phyloP scores from a whole-genome alignment of 2,888 invertebrate species.

The Ophraella communa region DNA sequence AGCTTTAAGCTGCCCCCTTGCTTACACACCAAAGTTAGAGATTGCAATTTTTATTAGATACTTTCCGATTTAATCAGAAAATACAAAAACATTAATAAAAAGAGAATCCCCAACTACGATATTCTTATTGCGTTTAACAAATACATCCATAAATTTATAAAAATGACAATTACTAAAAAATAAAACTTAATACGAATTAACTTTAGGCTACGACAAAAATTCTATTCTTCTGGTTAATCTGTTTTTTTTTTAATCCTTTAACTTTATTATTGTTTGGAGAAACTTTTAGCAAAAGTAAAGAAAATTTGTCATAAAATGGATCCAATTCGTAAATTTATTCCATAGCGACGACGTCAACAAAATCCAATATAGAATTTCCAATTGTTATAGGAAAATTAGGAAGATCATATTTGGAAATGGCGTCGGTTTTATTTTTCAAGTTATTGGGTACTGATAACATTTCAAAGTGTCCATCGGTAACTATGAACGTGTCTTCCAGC shows the following conservation, averaged over 20 bases:
- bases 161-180: slow-evolving; percentile 27
- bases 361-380: slow-evolving; percentile 49
- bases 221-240: not conserved
- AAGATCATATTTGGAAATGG: slow-evolving; percentile 46
- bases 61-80: slow-evolving; percentile 1
- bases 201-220: slow-evolving; percentile 8
- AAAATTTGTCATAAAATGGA: slow-evolving; percentile 19
- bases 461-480: slow-evolving; percentile 66
- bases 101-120: slow-evolving; percentile 27
- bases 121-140: slow-evolving; percentile 43
- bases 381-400: slow-evolving; percentile 51
- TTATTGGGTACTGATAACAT: slow-evolving; percentile 58
- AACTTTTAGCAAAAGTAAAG: not conserved
- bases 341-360: slow-evolving; percentile 38
- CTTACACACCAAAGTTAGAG: slow-evolving; percentile 48
- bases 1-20: slow-evolving; percentile 60
- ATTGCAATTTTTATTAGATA: slow-evolving; percentile 18
- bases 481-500: slow-evolving; percentile 67
- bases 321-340: slow-evolving; percentile 4
- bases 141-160: slow-evolving; percentile 37
- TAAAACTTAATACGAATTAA: slow-evolving; percentile 24
- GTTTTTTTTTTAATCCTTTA: no score
- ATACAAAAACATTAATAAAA: slow-evolving; percentile 20
- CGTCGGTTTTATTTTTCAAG: slow-evolving; percentile 38
- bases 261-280: no score